phyloP scores from a whole-genome alignment of 2,888 invertebrate genomes.

The Isoperla grammatica region DNA sequence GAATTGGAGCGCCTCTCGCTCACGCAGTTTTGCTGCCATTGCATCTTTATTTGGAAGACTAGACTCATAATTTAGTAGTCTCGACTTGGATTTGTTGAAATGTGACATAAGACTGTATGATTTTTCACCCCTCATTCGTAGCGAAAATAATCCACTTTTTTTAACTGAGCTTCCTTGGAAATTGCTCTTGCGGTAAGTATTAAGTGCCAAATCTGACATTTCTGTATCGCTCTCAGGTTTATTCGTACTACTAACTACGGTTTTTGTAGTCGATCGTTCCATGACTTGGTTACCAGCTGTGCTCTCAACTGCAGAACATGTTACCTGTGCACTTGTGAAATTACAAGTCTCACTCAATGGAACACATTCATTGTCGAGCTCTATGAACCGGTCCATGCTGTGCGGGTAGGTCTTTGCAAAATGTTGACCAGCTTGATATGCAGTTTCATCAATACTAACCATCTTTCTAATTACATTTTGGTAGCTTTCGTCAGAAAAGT shows the following conservation, averaged over 20 bases:
- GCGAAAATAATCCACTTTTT: background rate
- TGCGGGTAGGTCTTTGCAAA: constrained; percentile 62
- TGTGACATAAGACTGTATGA: constrained; percentile 17
- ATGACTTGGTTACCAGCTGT: no score
- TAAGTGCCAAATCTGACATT: no score
- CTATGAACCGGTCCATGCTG: constrained; percentile 39
- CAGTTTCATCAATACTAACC: constrained; percentile 66
- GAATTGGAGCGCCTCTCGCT: constrained; percentile 79
- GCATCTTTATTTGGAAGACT: constrained; percentile 38
- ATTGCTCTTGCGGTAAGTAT: no score
- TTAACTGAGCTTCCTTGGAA: background rate
- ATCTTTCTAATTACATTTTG: constrained; percentile 80
- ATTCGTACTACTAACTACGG: no score
- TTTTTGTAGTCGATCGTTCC: no score
- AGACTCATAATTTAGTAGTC: background rate
- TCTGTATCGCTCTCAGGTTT: no score
- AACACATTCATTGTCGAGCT: constrained; percentile 10
- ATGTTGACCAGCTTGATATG: constrained; percentile 58
- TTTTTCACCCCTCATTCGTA: background rate
- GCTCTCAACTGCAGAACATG: no score
- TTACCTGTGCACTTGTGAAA: no score
- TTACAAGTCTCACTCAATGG: no score
- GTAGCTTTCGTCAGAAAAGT: constrained; percentile 71
- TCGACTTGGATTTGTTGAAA: constrained; percentile 22
- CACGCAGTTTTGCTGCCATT: constrained; percentile 54